Base-by-base conservation (phyloP, 64 coral and sea anemone species). In the Stichodactyla helianthus region DNA sequence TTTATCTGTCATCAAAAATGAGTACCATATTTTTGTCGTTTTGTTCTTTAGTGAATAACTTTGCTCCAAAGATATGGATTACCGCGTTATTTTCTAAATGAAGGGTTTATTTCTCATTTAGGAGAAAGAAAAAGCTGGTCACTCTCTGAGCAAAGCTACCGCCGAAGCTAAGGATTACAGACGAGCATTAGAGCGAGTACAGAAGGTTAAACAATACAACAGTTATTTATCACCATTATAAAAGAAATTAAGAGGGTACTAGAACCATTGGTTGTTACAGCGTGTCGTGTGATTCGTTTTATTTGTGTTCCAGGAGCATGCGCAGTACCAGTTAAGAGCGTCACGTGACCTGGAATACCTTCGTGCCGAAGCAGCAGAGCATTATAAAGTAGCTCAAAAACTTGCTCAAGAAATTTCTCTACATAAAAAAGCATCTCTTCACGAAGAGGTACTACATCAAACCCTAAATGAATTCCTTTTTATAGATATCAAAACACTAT, bases 311-410 rank as follows among this genome's bases (percentile, higher is more conserved):
- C 7, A 84, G 59, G 83, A 84, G 83, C 55, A 58, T 84, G 83
- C 83, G 83, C 83, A 84, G 59, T 57, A 84, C 8, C 83, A 84
- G 54, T 9, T 17, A 12, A 27, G 56, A 35, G 14, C 59, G 18
- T 51, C 83, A 35, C 83, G 83, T 63, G 83, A 84, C 12, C 14
- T 84, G 52, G 55, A 84, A 63, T 60, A 17, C n/a, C 59, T 84
- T 50, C 83, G 55, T 35, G 54, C 83, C 44, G 83, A 84, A 31
- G 55, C 83, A 54, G 17, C n/a, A 50, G 54, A 84, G 10, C 83
- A 84, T 13, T 84, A 60, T 23, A 14, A 54, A 31, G 12, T 27
- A 8, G 83, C 83, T 50, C 83, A 84, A 14, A 84, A 59, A 17
- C 83, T 84, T 55, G 55, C 83, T 54, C n/a, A 25, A 54, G 83